These are phyloP conservation scores for Cryptosula pallasiana DNA, from an alignment of 2,888 invertebrate genomes.

Conservation along the genomic window DNA sequence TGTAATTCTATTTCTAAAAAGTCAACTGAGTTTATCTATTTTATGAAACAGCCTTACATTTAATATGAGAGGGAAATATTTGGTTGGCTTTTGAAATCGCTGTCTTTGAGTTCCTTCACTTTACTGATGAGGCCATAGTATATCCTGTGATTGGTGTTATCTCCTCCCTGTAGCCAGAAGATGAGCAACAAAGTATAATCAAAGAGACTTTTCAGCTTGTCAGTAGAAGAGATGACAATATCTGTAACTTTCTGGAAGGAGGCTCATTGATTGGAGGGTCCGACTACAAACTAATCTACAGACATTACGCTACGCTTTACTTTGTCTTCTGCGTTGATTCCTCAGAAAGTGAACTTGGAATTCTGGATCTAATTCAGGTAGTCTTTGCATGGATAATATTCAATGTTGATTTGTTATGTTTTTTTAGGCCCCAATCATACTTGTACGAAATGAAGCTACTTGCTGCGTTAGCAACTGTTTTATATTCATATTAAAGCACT, in stretches of 20 bases:
- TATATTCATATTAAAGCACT: too few relatives aligned
- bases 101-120: too few relatives aligned
- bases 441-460: too few relatives aligned
- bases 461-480: too few relatives aligned
- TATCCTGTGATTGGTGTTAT: too few relatives aligned
- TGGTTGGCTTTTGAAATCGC: too few relatives aligned
- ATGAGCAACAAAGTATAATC: conserved; percentile 98
- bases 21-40: too few relatives aligned
- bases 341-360: conserved; percentile 96
- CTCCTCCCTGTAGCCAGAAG: conserved; percentile 71
- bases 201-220: conserved; percentile 98
- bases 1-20: too few relatives aligned
- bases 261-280: conserved; percentile 98
- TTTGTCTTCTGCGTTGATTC: conserved; percentile 99
- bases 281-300: conserved; percentile 87
- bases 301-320: conserved; percentile 96
- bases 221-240: conserved; percentile 97
- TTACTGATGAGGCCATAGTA: too few relatives aligned
- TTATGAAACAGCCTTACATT: too few relatives aligned
- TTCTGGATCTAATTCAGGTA: conserved; percentile 85
- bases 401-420: neutral
- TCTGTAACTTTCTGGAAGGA: conserved; percentile 98
- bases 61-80: too few relatives aligned
- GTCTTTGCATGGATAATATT: neutral
- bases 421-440: too few relatives aligned